These are phyloP conservation scores for Thunnus albacares DNA, from an alignment of 2,797 vertebrate species.

Conservation along the genomic window DNA sequence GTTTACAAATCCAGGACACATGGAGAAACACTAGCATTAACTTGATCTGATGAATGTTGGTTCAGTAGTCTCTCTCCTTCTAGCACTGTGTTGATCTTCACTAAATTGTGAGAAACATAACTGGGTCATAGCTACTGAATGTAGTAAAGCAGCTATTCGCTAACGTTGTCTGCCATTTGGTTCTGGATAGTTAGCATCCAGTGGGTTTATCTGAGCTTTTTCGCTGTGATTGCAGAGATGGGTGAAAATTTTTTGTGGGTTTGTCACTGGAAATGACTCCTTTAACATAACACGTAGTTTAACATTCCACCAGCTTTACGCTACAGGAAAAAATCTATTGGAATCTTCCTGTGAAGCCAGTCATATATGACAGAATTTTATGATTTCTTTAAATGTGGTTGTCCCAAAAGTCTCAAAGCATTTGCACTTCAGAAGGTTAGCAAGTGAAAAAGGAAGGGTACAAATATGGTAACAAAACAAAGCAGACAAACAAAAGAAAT, in stretches of 20 bases:
- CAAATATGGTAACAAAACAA: constrained; percentile 22
- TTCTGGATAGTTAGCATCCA: not conserved
- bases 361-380: not conserved
- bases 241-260: not conserved
- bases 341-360: not conserved
- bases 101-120: not conserved
- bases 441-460: constrained; percentile 8
- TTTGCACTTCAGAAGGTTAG: constrained; percentile 14
- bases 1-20: not conserved
- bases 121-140: too few species aligned
- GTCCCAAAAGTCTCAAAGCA: constrained; percentile 1
- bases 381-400: not conserved
- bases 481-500: not conserved
- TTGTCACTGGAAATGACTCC: not conserved
- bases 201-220: not conserved
- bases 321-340: not conserved
- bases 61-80: not conserved
- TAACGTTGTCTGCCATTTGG: not conserved
- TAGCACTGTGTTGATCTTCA: not conserved
- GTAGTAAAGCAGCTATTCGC: too few species aligned
- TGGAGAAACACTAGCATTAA: not conserved
- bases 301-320: not conserved
- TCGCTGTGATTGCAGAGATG: not conserved
- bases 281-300: not conserved
- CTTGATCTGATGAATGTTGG: not conserved